A percentile compares a stretch with the other conserved stretches of the same genome.
Evolutionary conservation across 1,140 invertebrate genomes (phyloP).

Genomic region (Euura saliciscinereae): DNA sequence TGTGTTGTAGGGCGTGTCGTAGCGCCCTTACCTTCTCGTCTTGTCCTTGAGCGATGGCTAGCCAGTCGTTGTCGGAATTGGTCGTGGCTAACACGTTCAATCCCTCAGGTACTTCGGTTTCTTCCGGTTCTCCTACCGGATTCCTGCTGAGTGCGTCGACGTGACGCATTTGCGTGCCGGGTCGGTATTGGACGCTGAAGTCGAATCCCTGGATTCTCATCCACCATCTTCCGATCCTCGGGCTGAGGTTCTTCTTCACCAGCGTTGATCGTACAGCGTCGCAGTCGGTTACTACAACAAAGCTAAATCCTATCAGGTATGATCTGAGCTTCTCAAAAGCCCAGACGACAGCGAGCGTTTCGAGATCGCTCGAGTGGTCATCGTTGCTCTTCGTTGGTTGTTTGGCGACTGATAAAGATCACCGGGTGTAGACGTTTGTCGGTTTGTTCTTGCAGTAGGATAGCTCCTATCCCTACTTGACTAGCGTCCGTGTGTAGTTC

Average conservation of each 20-base stretch:
- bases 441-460: conserved; percentile 43
- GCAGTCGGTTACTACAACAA: conserved; percentile 34
- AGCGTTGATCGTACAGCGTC: conserved; percentile 30
- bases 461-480: conserved; percentile 36
- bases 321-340: conserved; percentile 31
- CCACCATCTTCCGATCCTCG: conserved; percentile 31
- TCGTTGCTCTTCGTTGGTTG: conserved; percentile 29
- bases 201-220: conserved; percentile 27
- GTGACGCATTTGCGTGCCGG: conserved; percentile 20
- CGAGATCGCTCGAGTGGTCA: conserved; percentile 48
- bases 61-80: conserved; percentile 33
- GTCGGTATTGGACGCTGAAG: conserved; percentile 22
- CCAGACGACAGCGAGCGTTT: conserved; percentile 38
- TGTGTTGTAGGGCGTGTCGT: conserved; percentile 13
- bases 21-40: conserved; percentile 24
- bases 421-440: conserved; percentile 31
- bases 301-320: conserved; percentile 39
- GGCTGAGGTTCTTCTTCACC: conserved; percentile 33
- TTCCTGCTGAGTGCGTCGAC: conserved; percentile 28
- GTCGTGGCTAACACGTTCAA: conserved; percentile 11
- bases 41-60: conserved; percentile 34
- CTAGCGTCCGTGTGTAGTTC: conserved; percentile 51
- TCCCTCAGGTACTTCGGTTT: conserved; percentile 8
- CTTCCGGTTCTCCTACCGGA: conserved; percentile 23
- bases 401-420: conserved; percentile 37